Evolutionary conservation across 1,140 invertebrate genomes (phyloP).

Genomic region (Mactra quadrangularis): DNA sequence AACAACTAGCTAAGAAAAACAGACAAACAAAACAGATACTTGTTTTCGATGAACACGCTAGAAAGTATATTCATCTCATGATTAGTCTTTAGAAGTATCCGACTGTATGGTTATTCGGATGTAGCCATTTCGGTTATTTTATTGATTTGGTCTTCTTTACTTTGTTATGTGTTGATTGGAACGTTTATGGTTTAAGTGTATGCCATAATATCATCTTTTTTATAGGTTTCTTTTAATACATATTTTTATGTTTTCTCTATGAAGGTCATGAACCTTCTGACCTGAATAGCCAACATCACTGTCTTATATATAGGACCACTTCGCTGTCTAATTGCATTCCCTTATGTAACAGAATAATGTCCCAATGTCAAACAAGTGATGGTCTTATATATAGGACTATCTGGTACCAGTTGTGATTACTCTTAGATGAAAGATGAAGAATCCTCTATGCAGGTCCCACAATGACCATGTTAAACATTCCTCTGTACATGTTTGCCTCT

Average conservation of each 20-base stretch:
- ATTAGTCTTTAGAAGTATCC: slow-evolving; percentile 9
- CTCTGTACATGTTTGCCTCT: too few relatives aligned
- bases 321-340: too few relatives aligned
- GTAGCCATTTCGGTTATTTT: neutral
- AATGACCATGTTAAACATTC: too few relatives aligned
- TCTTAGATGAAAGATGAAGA: too few relatives aligned
- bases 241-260: neutral
- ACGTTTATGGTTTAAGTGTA: neutral
- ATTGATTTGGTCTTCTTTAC: neutral
- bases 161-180: neutral
- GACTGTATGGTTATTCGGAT: neutral
- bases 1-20: slow-evolving; percentile 41
- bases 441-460: too few relatives aligned
- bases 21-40: slow-evolving; percentile 63
- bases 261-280: too few relatives aligned
- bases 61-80: slow-evolving; percentile 50
- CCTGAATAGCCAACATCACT: too few relatives aligned
- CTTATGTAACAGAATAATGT: too few relatives aligned
- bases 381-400: too few relatives aligned
- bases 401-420: too few relatives aligned
- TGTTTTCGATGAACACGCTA: slow-evolving; percentile 67
- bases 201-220: neutral
- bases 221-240: neutral
- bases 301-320: too few relatives aligned
- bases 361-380: too few relatives aligned